These are phyloP conservation scores for cattle (Bos taurus) DNA, from an alignment of 2,113 vertebrate genomes.

Conservation along the genomic window ARS-UCD2.0 NC_037347.1:32903501-32904000, in stretches of 20 bases:
- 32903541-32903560: neutral
- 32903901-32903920: neutral
- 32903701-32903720: neutral
- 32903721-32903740: neutral
- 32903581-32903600: neutral
- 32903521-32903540: neutral
- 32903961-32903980: neutral
- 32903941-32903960: neutral
- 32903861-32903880: neutral
- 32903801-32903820: neutral
- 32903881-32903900: neutral
- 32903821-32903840: neutral
- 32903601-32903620: neutral
- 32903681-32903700: neutral
- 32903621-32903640: neutral
- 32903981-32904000: neutral
- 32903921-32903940: neutral
- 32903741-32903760: neutral
- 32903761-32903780: neutral
- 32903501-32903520: neutral
- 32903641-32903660: neutral
- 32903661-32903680: neutral
- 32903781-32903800: neutral
- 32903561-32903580: neutral
- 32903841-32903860: neutral